Evolutionary conservation across 2,113 vertebrate species (phyloP).

Genomic region (Tretioscincus oriximinensis): DNA sequence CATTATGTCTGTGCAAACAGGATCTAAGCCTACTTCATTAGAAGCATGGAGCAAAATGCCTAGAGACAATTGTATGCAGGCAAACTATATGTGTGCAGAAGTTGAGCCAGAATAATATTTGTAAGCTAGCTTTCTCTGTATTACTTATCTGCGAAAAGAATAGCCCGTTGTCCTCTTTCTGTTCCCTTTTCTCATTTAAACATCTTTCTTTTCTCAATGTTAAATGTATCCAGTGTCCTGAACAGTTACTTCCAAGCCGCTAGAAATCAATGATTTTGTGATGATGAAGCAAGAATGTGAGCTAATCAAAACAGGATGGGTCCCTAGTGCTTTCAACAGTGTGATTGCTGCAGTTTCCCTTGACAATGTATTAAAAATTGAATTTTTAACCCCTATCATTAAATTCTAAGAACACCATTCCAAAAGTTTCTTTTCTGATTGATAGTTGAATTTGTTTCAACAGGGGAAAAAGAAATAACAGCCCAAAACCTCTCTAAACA

Average conservation of each 20-base stretch:
- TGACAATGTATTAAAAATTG: conserved; percentile 18
- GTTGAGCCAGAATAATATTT: background rate
- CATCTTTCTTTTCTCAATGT: conserved; percentile 1
- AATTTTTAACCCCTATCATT: conserved; percentile 22
- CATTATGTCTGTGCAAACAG: no score
- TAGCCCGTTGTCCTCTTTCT: background rate
- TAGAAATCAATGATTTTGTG: conserved; percentile 41
- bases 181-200: background rate
- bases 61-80: no score
- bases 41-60: background rate
- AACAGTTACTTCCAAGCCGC: background rate
- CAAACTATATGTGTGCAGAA: background rate
- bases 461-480: conserved; percentile 33
- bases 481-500: background rate
- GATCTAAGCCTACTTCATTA: background rate
- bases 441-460: conserved; percentile 56
- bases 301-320: conserved; percentile 29
- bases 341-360: conserved; percentile 7
- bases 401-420: conserved; percentile 28
- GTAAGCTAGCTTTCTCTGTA: background rate
- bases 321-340: conserved; percentile 4
- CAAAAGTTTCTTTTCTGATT: conserved; percentile 19
- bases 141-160: background rate
- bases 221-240: background rate
- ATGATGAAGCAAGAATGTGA: conserved; percentile 17